Conservation (phyloP, 2,888 invertebrate species). For the Phortica okadai region DNA sequence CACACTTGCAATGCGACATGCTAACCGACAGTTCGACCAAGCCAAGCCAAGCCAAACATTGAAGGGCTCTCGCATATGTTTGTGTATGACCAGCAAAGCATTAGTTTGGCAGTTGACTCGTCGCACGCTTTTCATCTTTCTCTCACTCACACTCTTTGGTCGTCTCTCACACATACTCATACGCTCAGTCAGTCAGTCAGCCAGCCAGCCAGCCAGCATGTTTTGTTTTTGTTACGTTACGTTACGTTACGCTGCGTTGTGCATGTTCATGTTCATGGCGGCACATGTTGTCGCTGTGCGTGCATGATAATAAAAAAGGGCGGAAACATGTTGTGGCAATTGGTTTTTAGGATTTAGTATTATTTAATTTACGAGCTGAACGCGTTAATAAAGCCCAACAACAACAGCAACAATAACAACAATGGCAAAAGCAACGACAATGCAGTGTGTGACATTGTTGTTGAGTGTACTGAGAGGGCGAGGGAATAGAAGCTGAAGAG, state of each 20-base stretch:
- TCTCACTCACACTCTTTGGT: background rate
- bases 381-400: constrained; percentile 41
- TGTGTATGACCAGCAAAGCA: background rate
- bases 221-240: background rate
- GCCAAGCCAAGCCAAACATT: background rate
- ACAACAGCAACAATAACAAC: background rate
- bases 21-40: too few species aligned
- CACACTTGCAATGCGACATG: background rate
- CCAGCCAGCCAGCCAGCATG: background rate
- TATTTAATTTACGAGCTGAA: constrained; percentile 52
- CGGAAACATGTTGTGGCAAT: constrained; percentile 42
- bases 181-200: background rate
- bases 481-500: too few species aligned
- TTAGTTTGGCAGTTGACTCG: background rate
- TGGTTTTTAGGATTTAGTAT: constrained; percentile 39
- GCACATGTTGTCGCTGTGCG: constrained; percentile 6
- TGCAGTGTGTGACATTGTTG: too few species aligned
- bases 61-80: background rate
- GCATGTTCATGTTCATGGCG: constrained; percentile 18
- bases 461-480: too few species aligned
- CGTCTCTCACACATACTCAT: background rate
- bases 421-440: constrained; percentile 9
- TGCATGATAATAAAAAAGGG: constrained; percentile 27
- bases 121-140: background rate
- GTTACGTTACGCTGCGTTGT: background rate